A percentile compares a stretch with the other conserved stretches of the same genome.
Evolutionary conservation across 92 coral and sea anemone species (phyloP).

Genomic region (Nematostella vectensis): DNA sequence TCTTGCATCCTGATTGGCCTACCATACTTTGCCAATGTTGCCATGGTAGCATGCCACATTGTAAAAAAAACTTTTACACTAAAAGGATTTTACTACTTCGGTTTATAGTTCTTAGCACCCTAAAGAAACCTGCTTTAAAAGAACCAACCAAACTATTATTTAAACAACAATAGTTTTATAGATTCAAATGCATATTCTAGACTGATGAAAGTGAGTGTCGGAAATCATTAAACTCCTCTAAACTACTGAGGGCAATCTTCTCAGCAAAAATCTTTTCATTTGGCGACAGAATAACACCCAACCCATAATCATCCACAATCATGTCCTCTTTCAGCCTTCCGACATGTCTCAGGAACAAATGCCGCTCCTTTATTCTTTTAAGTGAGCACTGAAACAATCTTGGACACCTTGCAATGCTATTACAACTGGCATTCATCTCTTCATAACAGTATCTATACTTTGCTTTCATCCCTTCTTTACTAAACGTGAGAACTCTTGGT

Average conservation of each 20-base stretch:
- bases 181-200: no score
- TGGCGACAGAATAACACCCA: slow-evolving; percentile 74
- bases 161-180: no score
- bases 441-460: slow-evolving; percentile 77
- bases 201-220: slow-evolving; percentile 20
- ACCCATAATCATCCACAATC: slow-evolving; percentile 75
- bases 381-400: slow-evolving; percentile 89
- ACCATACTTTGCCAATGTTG: no score
- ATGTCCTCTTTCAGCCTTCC: slow-evolving; percentile 55
- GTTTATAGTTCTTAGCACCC: no score
- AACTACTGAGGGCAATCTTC: slow-evolving; percentile 49
- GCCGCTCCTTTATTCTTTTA: slow-evolving; percentile 73
- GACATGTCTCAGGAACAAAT: slow-evolving; percentile 55
- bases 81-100: no score
- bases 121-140: no score
- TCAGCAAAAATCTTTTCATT: slow-evolving; percentile 73
- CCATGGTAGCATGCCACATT: no score
- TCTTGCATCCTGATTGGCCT: no score
- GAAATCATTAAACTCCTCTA: slow-evolving; percentile 67
- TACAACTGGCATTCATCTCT: slow-evolving; percentile 52
- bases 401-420: slow-evolving; percentile 88
- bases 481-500: slow-evolving; percentile 79
- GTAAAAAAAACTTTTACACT: no score
- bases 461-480: slow-evolving; percentile 55
- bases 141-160: no score